A percentile compares a stretch with the other conserved stretches of the same genome.
These are phyloP conservation scores for Clarias batrachus DNA, from an alignment of 2,113 vertebrate genomes.

Conservation along the genomic window DNA sequence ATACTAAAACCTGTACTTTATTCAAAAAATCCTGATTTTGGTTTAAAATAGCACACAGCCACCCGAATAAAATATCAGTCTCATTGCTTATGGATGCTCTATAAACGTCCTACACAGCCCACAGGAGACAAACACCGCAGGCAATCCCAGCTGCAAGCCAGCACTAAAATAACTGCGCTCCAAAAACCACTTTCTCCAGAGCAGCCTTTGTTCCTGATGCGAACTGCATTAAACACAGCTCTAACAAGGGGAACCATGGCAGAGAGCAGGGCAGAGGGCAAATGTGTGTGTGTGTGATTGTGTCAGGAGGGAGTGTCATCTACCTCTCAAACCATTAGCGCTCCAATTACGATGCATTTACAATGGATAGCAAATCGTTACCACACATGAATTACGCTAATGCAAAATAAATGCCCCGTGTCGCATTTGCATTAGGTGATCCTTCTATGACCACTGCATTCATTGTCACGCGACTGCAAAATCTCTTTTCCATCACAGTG, in stretches of 20 bases:
- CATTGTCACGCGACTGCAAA: neutral
- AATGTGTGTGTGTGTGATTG: slow-evolving; percentile 25
- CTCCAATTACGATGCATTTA: slow-evolving; percentile 45
- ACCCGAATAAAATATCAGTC: neutral
- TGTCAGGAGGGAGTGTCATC: neutral
- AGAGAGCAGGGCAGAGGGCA: slow-evolving; percentile 20
- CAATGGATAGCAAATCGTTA: slow-evolving; percentile 41
- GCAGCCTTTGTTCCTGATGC: slow-evolving; percentile 36
- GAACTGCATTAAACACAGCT: slow-evolving; percentile 38
- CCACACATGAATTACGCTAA: slow-evolving; percentile 19
- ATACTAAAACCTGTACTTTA: neutral
- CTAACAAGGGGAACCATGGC: slow-evolving; percentile 38
- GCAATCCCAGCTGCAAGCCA: slow-evolving; percentile 36
- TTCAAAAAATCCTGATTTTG: neutral
- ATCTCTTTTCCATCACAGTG: neutral
- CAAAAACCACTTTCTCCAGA: slow-evolving; percentile 37
- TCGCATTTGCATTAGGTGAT: neutral
- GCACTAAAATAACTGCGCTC: slow-evolving; percentile 45
- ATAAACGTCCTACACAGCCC: slow-evolving; percentile 33
- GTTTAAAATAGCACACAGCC: neutral
- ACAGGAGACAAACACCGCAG: slow-evolving; percentile 29
- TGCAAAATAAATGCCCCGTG: slow-evolving; percentile 22
- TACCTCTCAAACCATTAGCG: slow-evolving; percentile 2
- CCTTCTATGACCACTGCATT: neutral
- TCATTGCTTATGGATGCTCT: slow-evolving; percentile 40